Evolutionary conservation across 2,888 invertebrate species (phyloP).

Genomic region (Caenorhabditis virilis): DNA sequence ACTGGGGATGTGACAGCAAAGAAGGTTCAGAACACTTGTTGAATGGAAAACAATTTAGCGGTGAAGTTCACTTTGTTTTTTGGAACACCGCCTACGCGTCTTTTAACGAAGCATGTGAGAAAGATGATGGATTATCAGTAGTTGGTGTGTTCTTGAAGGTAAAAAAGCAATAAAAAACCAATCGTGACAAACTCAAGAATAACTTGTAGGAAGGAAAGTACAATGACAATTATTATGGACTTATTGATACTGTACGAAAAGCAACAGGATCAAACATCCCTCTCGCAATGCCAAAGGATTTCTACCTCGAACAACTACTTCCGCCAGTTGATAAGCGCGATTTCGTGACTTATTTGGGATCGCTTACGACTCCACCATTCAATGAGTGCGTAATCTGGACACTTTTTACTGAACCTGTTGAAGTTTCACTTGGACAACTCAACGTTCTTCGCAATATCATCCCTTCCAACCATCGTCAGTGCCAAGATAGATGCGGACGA

Average conservation of each 20-base stretch:
- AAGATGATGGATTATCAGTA: constrained; percentile 63
- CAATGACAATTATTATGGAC: constrained; percentile 45
- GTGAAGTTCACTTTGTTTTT: constrained; percentile 66
- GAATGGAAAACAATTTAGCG: constrained; percentile 52
- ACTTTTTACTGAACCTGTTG: constrained; percentile 68
- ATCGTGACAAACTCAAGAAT: neutral
- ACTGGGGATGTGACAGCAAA: constrained; percentile 59
- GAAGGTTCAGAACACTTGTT: constrained; percentile 64
- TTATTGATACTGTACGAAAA: constrained; percentile 48
- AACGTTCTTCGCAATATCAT: constrained; percentile 56
- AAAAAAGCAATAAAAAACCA: too few relatives aligned
- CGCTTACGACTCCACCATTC: constrained; percentile 69
- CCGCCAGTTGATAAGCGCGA: constrained; percentile 56
- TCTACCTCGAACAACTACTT: constrained; percentile 37
- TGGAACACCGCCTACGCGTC: constrained; percentile 60
- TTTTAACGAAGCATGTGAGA: constrained; percentile 53
- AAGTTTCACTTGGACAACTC: constrained; percentile 62
- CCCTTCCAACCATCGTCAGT: constrained; percentile 52
- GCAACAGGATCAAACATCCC: constrained; percentile 37
- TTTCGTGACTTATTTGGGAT: constrained; percentile 70
- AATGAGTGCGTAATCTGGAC: constrained; percentile 70
- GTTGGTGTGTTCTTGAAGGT: constrained; percentile 63
- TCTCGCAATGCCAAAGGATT: constrained; percentile 41
- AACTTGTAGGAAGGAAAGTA: constrained; percentile 46
- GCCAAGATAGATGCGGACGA: constrained; percentile 57